A percentile compares a stretch with the other conserved stretches of the same genome.
Conservation (phyloP, 2,888 invertebrate species). For the Autographa gamma region DNA sequence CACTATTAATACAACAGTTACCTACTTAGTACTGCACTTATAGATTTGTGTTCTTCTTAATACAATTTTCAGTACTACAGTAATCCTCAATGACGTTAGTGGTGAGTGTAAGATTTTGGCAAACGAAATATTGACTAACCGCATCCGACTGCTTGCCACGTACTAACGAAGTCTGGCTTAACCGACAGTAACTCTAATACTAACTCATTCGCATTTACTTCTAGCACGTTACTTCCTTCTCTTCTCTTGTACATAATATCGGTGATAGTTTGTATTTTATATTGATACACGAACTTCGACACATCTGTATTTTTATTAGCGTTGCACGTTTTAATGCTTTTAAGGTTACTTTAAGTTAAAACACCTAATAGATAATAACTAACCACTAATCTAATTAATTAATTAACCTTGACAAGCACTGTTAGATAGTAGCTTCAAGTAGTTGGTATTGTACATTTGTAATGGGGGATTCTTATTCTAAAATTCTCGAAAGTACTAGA, state of each 20-base stretch:
- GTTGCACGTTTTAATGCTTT: conserved; percentile 55
- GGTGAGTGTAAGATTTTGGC: conserved; percentile 87
- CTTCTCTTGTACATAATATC: conserved; percentile 24
- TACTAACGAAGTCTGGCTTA: conserved; percentile 41
- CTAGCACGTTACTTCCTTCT: conserved; percentile 26
- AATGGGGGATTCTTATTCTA: conserved; percentile 24
- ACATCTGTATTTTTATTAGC: conserved; percentile 12
- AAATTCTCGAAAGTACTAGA: conserved; percentile 20
- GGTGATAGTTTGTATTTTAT: conserved; percentile 8
- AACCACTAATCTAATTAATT: conserved; percentile 25
- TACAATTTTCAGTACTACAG: conserved; percentile 86
- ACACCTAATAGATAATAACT: conserved; percentile 20
- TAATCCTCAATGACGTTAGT: conserved; percentile 85
- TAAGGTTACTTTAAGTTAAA: conserved; percentile 29
- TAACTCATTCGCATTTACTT: conserved; percentile 37
- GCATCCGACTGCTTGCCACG: conserved; percentile 62
- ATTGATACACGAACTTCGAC: conserved; percentile 7
- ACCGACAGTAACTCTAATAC: conserved; percentile 33
- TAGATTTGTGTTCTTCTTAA: conserved; percentile 83
- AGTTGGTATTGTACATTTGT: conserved; percentile 38
- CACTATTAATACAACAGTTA: conserved; percentile 78
- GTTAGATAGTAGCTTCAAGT: conserved; percentile 34
- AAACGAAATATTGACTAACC: conserved; percentile 80
- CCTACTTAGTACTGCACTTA: conserved; percentile 80
- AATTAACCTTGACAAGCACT: conserved; percentile 42